A percentile compares a stretch with the other conserved stretches of the same genome.
Conservation (phyloP, 2,888 invertebrate species). For the Iphiclides podalirius region DNA sequence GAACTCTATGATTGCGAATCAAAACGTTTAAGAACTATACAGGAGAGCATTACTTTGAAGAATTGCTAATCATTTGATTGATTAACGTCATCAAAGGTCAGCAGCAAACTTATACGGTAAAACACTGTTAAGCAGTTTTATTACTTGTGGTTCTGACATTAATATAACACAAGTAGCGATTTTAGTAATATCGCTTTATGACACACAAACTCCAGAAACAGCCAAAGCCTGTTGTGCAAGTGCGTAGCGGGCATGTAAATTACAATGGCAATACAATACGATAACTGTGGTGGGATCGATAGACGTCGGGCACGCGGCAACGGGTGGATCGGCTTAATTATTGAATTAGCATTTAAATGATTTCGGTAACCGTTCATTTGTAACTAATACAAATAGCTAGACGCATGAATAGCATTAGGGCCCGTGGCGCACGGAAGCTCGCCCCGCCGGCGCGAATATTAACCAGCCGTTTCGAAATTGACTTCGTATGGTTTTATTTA, state of each 20-base stretch:
- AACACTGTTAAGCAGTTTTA: no score
- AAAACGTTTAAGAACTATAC: no score
- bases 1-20: no score
- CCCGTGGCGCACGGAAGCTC: conserved; percentile 43
- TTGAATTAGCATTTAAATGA: conserved; percentile 81
- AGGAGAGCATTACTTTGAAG: no score
- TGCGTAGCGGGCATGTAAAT: conserved; percentile 9
- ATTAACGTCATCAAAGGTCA: no score
- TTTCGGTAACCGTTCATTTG: conserved; percentile 81
- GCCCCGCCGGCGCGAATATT: conserved; percentile 58
- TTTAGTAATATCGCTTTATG: no score
- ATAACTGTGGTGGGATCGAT: conserved; percentile 56
- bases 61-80: no score
- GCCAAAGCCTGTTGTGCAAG: no score
- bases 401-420: conserved; percentile 71
- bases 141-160: no score
- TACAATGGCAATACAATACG: conserved; percentile 31
- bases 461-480: conserved; percentile 35
- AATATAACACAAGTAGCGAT: no score
- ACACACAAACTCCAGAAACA: no score
- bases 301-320: conserved; percentile 57
- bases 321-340: conserved; percentile 76
- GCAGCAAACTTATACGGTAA: no score
- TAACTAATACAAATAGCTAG: conserved; percentile 79
- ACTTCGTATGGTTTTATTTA: conserved; percentile 21